A percentile compares a stretch with the other conserved stretches of the same genome.
These are phyloP conservation scores for Aleiodes sp. DNA, from an alignment of 1,140 invertebrate genomes.

Conservation along the genomic window DNA sequence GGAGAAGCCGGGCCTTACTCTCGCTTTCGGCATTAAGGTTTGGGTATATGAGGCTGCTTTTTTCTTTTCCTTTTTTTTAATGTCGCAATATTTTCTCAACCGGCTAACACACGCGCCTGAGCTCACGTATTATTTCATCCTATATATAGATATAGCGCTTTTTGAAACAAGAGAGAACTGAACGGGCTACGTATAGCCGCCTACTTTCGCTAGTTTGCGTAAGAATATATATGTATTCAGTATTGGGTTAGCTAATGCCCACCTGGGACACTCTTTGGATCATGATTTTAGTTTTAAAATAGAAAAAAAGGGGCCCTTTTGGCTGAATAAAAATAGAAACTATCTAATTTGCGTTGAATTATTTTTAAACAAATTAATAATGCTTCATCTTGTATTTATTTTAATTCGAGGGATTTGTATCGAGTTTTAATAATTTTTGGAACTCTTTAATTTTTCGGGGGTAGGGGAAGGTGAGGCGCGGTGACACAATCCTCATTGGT, in stretches of 20 bases:
- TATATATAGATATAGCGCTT: slow-evolving; percentile 35
- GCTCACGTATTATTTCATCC: slow-evolving; percentile 45
- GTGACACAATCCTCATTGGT: slow-evolving; percentile 22
- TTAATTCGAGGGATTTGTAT: too few relatives aligned
- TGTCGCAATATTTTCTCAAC: slow-evolving; percentile 54
- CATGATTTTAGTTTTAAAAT: slow-evolving; percentile 5
- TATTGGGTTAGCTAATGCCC: slow-evolving; percentile 47
- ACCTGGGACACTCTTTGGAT: slow-evolving; percentile 17
- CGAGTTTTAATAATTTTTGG: neutral
- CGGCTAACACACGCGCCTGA: slow-evolving; percentile 34
- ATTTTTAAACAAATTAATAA: too few relatives aligned
- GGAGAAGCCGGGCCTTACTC: slow-evolving; percentile 37
- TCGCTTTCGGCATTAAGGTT: slow-evolving; percentile 42
- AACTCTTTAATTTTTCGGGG: neutral
- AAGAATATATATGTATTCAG: slow-evolving; percentile 43
- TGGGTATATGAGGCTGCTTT: neutral
- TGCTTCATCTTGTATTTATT: too few relatives aligned
- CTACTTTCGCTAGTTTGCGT: slow-evolving; percentile 62
- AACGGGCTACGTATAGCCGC: slow-evolving; percentile 32
- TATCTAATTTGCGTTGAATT: too few relatives aligned
- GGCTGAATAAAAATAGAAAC: neutral
- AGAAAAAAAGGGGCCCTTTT: neutral
- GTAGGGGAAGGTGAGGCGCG: neutral
- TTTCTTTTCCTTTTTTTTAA: neutral
- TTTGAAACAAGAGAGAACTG: slow-evolving; percentile 15